A percentile compares a stretch with the other conserved stretches of the same genome.
Evolutionary conservation across 2,113 vertebrate species (phyloP).

Genomic region (Stegastes partitus): DNA sequence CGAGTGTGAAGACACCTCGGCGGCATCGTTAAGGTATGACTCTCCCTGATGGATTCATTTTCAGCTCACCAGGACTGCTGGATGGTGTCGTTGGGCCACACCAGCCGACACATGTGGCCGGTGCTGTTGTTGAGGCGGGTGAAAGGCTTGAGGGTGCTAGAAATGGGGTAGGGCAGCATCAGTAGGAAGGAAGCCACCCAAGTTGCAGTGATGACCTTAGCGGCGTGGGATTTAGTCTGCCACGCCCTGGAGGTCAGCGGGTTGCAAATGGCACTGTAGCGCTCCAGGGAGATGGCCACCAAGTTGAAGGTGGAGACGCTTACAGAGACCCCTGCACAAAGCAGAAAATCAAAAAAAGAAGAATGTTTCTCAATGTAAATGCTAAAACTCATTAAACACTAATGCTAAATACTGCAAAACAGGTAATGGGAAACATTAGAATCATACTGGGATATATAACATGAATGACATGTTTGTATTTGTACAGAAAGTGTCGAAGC

Average conservation of each 20-base stretch:
- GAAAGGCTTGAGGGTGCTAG: conserved; percentile 92
- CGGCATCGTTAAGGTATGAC: not conserved
- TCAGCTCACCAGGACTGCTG: conserved; percentile 94
- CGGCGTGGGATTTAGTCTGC: conserved; percentile 97
- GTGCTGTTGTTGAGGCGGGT: conserved; percentile 92
- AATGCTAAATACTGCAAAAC: too few species aligned
- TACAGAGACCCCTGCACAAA: conserved; percentile 90
- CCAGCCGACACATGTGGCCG: conserved; percentile 93
- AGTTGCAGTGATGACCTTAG: conserved; percentile 93
- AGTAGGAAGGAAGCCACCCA: conserved; percentile 93
- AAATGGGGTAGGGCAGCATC: conserved; percentile 97
- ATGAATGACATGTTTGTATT: too few species aligned
- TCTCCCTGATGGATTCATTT: not conserved
- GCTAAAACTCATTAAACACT: too few species aligned
- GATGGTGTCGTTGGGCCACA: conserved; percentile 90
- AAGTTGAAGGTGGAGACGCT: conserved; percentile 97
- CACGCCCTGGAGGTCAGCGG: conserved; percentile 93
- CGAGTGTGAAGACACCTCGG: conserved; percentile 1
- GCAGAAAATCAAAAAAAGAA: not conserved
- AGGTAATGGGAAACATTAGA: too few species aligned
- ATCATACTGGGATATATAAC: too few species aligned
- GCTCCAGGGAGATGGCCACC: conserved; percentile 96
- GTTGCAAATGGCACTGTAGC: conserved; percentile 98
- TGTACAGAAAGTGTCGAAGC: too few species aligned
- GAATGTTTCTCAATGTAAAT: too few species aligned